Evolutionary conservation across 2,797 vertebrate genomes (phyloP), one percentile per base, ranked within the genome.

Genomic region (Megaceryle alcyon): DNA sequence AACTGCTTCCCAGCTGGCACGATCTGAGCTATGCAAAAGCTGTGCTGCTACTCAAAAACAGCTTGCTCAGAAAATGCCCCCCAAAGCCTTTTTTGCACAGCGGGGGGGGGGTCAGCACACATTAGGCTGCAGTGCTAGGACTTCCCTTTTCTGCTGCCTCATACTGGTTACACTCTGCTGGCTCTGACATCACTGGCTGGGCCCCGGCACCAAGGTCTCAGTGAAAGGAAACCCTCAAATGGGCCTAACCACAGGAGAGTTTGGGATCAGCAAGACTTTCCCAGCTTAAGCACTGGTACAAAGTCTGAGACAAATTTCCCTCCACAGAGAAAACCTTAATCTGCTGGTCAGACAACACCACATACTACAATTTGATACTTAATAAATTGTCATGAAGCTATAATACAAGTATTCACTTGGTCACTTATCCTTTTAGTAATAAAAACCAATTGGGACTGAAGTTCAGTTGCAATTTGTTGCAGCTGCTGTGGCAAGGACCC

Each of bases 401-500:
- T 68, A 92, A 81, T 71, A 71, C 65, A 79, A 93, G 48, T 76
- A 92, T 90, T 94, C 76, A 31, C 46, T 95, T 56, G 88, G 96
- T 96, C 96, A 94, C 79, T 96, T 91, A 77, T 78, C 31, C 57
- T 96, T 94, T 96, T 94, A 97, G 76, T 88, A 94, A 79, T 85
- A 91, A 93, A 88, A 97, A 95, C 12, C 80, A 94, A 91, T 12
- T 95, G 80, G 84, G 63, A 94, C 54, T 81, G 69, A 92, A 96
- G 66, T 90, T 93, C 82, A 94, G 35, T 92, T 94, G 90, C 91
- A 96, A 95, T 96, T 90, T 90, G 64, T 96, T 95, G 73, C 95
- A 98, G 96, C 91, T 97, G 96, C 94, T 97, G 85, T 94, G 94
- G 90, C 82, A 57, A 91, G 86, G 95, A 97, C 91, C 87, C 92